phyloP scores from a whole-genome alignment of 2,888 invertebrate species.

The Salticus scenicus region DNA sequence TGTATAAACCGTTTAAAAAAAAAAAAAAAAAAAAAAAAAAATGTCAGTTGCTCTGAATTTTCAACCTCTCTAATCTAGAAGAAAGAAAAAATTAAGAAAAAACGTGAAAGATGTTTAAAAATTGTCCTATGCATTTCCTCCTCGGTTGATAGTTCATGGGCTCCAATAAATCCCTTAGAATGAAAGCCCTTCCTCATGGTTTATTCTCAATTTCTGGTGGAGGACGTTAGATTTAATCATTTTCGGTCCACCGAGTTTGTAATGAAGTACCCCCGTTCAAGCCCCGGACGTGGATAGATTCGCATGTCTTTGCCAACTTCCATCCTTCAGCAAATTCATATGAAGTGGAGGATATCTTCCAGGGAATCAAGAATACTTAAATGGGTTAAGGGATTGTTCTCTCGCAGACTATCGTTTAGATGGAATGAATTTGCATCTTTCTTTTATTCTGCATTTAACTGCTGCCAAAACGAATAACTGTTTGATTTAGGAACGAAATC shows the following conservation, averaged over 20 bases:
- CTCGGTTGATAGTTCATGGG: no score
- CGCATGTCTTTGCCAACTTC: neutral
- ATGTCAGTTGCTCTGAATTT: no score
- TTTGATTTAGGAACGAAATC: no score
- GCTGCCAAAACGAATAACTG: no score
- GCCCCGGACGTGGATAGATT: slow-evolving; percentile 15
- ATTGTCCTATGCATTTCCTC: no score
- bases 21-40: no score
- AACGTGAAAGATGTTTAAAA: no score
- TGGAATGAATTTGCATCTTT: neutral
- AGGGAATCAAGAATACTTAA: neutral
- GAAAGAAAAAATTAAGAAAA: no score
- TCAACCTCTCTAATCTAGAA: no score
- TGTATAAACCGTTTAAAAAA: no score
- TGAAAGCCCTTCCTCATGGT: neutral
- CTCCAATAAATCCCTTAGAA: neutral
- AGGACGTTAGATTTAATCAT: slow-evolving; percentile 47
- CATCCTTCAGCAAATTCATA: slow-evolving; percentile 6
- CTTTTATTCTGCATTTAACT: no score
- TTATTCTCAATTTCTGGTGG: slow-evolving; percentile 9
- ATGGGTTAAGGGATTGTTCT: neutral
- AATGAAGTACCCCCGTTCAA: slow-evolving; percentile 37
- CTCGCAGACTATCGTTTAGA: neutral
- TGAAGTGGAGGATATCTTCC: neutral
- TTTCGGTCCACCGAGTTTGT: slow-evolving; percentile 39